Base-by-base conservation (phyloP, 2,797 vertebrate genomes). In the Geotria australis region DNA sequence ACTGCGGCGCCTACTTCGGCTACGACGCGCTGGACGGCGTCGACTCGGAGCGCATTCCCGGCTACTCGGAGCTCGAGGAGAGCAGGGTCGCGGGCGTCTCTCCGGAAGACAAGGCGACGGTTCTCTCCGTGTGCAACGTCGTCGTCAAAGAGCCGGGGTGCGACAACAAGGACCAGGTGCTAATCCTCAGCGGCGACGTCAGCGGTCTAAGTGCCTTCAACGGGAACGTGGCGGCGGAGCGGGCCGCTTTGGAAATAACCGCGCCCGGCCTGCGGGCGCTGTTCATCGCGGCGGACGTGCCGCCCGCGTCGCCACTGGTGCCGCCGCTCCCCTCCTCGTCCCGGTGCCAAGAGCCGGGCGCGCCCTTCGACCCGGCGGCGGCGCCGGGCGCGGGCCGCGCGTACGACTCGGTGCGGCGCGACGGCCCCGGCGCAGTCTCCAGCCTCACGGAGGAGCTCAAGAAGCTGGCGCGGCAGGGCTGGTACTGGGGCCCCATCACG, bases 401-500 rank as follows among this genome's bases (percentile, higher is more conserved):
- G 48, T 98, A 91, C 45, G 85, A 98, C 64, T 95, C 85, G 1
- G 83, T 96, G 62, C 91, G 91, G 67, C 82, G 70, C 63, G 86
- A 81, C 2, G 91, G 91, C 47, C 79, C 81, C 46, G 84, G 85
- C 81, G 83, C 85, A 8, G 86, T 93, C 62, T 94, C 84, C 10
- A 96, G 88, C 70, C 79, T 98, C 60, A 98, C 91, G 0, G 84
- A 86, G 68, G 89, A 98, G 73, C 74, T 95, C 63, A 98, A 98
- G 71, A 95, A 95, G 64, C 76, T 96, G 57, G 89, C 89, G 1
- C 82, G 76, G 63, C 91, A 96, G 71, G 91, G 89, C 61, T 98
- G 91, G 91, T 98, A 96, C 77, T 98, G 91, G 91, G 91, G 91
- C 10, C 91, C 91, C 2, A 98, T 96, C 69, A 98, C 91, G 3